Evolutionary conservation across 2,113 vertebrate species (phyloP).

Genomic region (Meriones unguiculatus): DNA sequence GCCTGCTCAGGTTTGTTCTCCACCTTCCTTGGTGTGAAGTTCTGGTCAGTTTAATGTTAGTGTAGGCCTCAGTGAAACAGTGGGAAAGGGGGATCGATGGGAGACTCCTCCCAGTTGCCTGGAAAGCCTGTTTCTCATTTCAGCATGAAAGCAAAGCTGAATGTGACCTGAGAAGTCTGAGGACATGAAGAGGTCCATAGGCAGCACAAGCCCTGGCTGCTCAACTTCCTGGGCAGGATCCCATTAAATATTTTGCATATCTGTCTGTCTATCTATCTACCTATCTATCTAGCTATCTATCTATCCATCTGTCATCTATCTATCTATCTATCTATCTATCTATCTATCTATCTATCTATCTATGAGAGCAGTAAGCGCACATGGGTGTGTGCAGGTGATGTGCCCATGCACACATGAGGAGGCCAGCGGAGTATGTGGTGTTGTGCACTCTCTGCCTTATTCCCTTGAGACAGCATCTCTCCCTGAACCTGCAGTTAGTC

Average conservation of each 20-base stretch:
- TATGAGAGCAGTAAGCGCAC: not conserved
- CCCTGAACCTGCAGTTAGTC: not conserved
- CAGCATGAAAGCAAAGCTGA: constrained; percentile 82
- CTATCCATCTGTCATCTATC: no score
- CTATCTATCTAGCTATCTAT: no score
- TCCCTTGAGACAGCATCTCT: not conserved
- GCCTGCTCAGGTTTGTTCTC: constrained; percentile 66
- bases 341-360: no score
- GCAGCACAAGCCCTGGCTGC: no score
- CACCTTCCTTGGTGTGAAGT: constrained; percentile 78
- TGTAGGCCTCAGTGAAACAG: constrained; percentile 82
- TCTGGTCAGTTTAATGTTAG: constrained; percentile 82
- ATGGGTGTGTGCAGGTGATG: not conserved
- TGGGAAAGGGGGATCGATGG: constrained; percentile 79
- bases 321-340: no score
- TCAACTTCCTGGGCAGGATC: not conserved
- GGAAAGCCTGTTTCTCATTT: constrained; percentile 83
- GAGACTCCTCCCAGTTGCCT: constrained; percentile 81
- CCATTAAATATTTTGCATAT: not conserved
- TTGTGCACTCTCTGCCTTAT: not conserved
- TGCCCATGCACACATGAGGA: not conserved
- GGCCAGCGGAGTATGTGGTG: not conserved
- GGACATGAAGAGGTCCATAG: constrained; percentile 55
- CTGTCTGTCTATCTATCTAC: no score
- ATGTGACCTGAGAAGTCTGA: constrained; percentile 71